Base-by-base conservation (phyloP, 2,888 invertebrate genomes). In the Cataglyphis albicans region DNA sequence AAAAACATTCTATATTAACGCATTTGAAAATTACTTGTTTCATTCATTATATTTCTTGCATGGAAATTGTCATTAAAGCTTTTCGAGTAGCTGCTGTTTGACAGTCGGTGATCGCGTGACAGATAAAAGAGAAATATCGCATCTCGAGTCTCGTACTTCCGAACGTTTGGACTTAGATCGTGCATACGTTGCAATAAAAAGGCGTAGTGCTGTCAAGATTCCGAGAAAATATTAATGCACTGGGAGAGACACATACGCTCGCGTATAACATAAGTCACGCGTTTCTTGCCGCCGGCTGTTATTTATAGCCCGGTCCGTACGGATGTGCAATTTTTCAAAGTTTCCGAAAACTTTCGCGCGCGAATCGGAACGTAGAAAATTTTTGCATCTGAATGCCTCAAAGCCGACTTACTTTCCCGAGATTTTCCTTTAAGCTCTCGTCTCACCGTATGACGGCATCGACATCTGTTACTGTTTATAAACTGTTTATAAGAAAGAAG, bases 301-400 rank as follows among this genome's bases (percentile, higher is more conserved):
- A 80, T 80, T 80, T 80, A 80, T 80, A 70, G 78, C 59, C 59
- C 6, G 59, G 70, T 32, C 78, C 70, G 78, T 68, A 59, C 78
- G 78, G 78, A 80, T 80, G 78, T 59, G 70, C 78, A 80, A 80
- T 80, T 80, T 80, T 80, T 80, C 78, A 80, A 80, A 80, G 78
- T 80, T 80, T 80, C 59, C 59, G 59, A 25, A 80, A 80, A 80
- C 70, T 80, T 76, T 75, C 41, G 76, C 57, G 76, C 67, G 68
- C 78, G 78, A 68, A 44, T 78, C 78, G 12, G 59, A 25, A 25
- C 55, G 38, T 52, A 55, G 55, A 52, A 21, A 59, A 78, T 68
- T 68, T 78, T 78, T 32, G 57, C 44, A 32, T 74, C 63, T n/a
- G 64, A 25, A 64, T 65, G 52, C 55, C 25, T 25, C 65, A 4